Percentiles rank a stretch among this genome's conserved stretches.
Evolutionary conservation across 2,113 vertebrate species (phyloP).

Genomic region (Myotis yumanensis): DNA sequence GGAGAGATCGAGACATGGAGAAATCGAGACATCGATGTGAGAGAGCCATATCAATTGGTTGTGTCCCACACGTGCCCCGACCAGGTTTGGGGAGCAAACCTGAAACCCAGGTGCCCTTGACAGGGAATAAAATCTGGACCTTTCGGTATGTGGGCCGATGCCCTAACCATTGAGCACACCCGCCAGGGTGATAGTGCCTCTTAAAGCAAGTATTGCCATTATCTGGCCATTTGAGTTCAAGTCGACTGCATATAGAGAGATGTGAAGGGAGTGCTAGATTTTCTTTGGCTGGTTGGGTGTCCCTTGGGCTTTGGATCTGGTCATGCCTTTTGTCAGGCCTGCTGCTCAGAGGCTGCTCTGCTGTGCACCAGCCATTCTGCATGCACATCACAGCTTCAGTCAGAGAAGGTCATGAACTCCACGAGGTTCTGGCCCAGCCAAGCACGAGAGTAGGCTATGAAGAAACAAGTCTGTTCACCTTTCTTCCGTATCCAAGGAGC

Average conservation of each 20-base stretch:
- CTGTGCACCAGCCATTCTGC: background rate
- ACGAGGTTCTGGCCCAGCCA: background rate
- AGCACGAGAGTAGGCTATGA: background rate
- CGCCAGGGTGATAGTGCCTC: slow-evolving; percentile 4
- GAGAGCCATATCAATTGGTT: too few species aligned
- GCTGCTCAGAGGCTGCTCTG: background rate
- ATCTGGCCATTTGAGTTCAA: slow-evolving; percentile 49
- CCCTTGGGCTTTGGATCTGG: background rate
- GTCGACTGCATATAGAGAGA: slow-evolving; percentile 45
- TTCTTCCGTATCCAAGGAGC: background rate
- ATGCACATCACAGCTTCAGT: background rate
- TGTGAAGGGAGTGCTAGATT: background rate
- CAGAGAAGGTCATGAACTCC: background rate
- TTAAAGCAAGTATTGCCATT: slow-evolving; percentile 37
- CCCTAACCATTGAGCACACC: too few species aligned
- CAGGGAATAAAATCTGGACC: too few species aligned
- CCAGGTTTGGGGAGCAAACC: too few species aligned
- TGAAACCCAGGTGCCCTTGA: too few species aligned
- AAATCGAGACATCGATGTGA: too few species aligned
- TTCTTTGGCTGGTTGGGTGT: background rate
- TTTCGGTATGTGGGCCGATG: too few species aligned
- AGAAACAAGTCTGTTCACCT: background rate
- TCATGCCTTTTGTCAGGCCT: background rate
- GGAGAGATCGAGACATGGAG: too few species aligned
- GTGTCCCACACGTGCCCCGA: too few species aligned